phyloP scores from a whole-genome alignment of 2,113 vertebrate genomes.

The Pelmatolapia mariae region DNA sequence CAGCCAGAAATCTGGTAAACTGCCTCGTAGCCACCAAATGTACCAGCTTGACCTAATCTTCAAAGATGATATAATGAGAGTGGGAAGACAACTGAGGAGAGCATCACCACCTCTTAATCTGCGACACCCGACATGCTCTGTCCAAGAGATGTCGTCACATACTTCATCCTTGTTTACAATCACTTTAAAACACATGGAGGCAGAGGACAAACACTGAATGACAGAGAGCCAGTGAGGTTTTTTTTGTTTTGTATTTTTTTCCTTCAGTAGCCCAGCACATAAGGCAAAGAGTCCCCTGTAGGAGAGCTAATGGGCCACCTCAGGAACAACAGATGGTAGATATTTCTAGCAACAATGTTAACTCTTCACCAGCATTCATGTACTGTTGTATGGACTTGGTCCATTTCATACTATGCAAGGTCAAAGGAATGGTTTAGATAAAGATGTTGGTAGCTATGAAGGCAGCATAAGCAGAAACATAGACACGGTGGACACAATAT shows the following conservation, averaged over 20 bases:
- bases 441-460: background rate
- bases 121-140: background rate
- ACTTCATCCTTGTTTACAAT: background rate
- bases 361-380: background rate
- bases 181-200: background rate
- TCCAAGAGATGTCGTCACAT: background rate
- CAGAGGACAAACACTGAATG: background rate
- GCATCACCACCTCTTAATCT: background rate
- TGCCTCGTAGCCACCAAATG: background rate
- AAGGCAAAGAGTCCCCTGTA: background rate
- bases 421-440: background rate
- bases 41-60: background rate
- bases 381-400: background rate
- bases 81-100: background rate
- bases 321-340: background rate
- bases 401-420: background rate
- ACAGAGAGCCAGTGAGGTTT: background rate
- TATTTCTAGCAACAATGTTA: background rate
- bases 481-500: background rate
- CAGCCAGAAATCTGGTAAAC: background rate
- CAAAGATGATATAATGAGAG: background rate
- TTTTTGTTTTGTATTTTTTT: background rate
- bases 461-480: background rate
- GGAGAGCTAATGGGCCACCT: background rate
- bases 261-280: background rate